Base-by-base conservation (phyloP, 2,113 vertebrate species). In the Acrocephalus arundinaceus region DNA sequence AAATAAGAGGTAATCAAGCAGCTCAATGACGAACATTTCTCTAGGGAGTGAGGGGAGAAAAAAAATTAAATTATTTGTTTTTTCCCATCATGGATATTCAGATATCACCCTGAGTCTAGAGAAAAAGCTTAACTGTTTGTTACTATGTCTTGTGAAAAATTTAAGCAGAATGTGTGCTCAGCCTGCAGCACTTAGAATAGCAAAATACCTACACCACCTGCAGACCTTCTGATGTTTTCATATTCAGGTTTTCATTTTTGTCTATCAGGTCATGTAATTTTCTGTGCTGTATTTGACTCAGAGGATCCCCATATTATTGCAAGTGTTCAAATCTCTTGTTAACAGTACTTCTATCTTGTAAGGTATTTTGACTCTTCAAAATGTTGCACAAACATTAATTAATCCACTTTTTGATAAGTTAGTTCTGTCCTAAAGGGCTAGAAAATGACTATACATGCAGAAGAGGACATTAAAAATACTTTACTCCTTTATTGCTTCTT, bases 151-250 rank as follows among this genome's bases (percentile, higher is more conserved):
- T 22, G 9, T 55, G 23, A 48, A 83, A 85, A 92, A 83, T 25
- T 45, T 57, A 79, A 67, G 37, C 0, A 9, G 1, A 21, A 31
- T 13, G 10, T 49, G 11, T 41, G 19, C 22, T 85, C 15, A 52
- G 37, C 23, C 35, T 37, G 13, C 17, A 62, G 23, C 23, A 61
- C 28, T 28, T 28, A 45, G 25, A 74, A 39, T 7, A 82, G 18
- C 8, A 78, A 85, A 94, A 63, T 61, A 39, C 17, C 31, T 95
- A 19, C 20, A 41, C 43, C 37, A 41, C 17, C 33, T 39, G 16
- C 67, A 33, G 48, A 46, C 11, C 3, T 75, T 71, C 3, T 0
- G 0, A 25, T 28, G 6, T 28, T 85, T 74, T 81, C 17, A 13
- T 51, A 33, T 35, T 81, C 30, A 35, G 30, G 16, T 71, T 86